Conservation (phyloP, 2,888 invertebrate genomes). For the Athalia rosae region DNA sequence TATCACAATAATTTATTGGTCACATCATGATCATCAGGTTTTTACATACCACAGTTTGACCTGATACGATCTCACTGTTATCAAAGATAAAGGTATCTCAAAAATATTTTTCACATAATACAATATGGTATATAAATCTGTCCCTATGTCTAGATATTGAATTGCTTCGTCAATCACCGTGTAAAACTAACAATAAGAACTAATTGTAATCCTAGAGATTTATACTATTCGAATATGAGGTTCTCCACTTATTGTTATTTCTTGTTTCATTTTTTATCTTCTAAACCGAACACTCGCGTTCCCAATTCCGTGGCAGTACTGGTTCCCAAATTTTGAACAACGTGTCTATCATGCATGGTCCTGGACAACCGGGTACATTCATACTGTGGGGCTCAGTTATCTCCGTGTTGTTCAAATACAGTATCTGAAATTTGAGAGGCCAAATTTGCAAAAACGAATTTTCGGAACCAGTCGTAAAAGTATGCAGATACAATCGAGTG, state of each 20-base stretch:
- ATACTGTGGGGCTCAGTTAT: constrained; percentile 77
- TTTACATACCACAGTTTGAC: no score
- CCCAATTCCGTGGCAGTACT: constrained; percentile 81
- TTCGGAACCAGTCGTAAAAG: neutral
- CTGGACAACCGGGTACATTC: constrained; percentile 79
- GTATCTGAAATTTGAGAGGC: constrained; percentile 75
- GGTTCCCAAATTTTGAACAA: constrained; percentile 76
- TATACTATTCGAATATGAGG: no score
- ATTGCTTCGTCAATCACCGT: no score
- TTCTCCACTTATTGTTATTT: no score
- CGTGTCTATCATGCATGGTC: constrained; percentile 78
- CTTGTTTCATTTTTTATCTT: neutral
- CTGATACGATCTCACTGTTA: neutral
- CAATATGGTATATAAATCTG: no score
- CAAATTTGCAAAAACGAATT: neutral
- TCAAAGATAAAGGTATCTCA: neutral
- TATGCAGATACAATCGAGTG: neutral
- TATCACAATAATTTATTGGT: constrained; percentile 13
- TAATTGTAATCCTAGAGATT: no score
- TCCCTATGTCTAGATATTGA: no score
- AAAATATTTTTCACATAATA: no score
- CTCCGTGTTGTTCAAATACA: constrained; percentile 80
- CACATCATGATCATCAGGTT: neutral
- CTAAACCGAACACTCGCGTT: constrained; percentile 77
- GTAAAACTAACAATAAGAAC: no score